Percentiles rank a stretch among this genome's conserved stretches.
Conservation (phyloP, 1,140 invertebrate genomes). For the Plectrocnemia conspersa region DNA sequence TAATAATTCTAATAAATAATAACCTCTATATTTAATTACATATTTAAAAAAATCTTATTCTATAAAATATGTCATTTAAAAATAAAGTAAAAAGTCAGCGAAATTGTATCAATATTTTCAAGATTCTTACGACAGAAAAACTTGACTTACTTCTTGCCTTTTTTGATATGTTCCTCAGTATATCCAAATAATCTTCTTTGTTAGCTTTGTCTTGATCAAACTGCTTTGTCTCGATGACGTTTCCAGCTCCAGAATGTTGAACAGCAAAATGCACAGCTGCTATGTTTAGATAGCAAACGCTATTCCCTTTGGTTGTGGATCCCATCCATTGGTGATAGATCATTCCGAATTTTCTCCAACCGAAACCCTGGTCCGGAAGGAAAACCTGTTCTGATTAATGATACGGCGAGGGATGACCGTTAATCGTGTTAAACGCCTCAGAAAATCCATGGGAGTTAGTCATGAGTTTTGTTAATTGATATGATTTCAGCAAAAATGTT, state of each 20-base stretch:
- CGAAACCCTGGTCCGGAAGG: slow-evolving; percentile 58
- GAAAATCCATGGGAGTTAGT: slow-evolving; percentile 45
- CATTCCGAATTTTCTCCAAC: slow-evolving; percentile 66
- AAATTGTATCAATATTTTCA: too few relatives aligned
- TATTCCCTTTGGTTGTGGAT: slow-evolving; percentile 55
- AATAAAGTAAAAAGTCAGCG: too few relatives aligned
- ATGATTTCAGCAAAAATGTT: too few relatives aligned
- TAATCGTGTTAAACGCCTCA: slow-evolving; percentile 37
- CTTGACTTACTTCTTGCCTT: slow-evolving; percentile 72
- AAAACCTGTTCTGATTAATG: slow-evolving; percentile 31
- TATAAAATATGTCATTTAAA: too few relatives aligned
- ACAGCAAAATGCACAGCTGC: slow-evolving; percentile 63
- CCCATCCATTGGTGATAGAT: slow-evolving; percentile 66
- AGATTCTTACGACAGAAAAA: neutral
- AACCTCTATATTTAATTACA: too few relatives aligned
- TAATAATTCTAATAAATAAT: too few relatives aligned
- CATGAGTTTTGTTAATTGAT: neutral
- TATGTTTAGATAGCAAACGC: slow-evolving; percentile 68
- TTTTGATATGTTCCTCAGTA: slow-evolving; percentile 61
- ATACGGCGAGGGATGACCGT: slow-evolving; percentile 22
- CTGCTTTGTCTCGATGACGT: slow-evolving; percentile 42
- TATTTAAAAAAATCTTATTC: too few relatives aligned
- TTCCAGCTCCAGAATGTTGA: slow-evolving; percentile 34
- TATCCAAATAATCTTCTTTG: slow-evolving; percentile 53
- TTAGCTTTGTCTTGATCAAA: slow-evolving; percentile 49